Conservation (phyloP, 2,113 vertebrate species). For the Vidua chalybeata region DNA sequence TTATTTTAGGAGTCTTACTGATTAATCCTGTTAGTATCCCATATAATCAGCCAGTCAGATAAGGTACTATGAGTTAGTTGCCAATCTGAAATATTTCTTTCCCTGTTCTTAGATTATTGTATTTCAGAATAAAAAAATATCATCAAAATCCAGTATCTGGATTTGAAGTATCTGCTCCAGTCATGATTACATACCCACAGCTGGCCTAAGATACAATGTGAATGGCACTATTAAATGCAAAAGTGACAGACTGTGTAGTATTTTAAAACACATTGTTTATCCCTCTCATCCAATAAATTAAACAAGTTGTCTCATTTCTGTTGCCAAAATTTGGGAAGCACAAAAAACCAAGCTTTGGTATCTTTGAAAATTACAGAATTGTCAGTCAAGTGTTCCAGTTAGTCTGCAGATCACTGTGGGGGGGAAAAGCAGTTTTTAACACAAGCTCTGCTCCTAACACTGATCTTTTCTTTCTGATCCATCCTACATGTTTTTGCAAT, state of each 20-base stretch:
- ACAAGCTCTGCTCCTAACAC: neutral
- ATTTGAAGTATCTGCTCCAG: neutral
- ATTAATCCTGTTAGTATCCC: neutral
- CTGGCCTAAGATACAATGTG: neutral
- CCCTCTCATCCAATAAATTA: neutral
- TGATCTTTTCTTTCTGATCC: neutral
- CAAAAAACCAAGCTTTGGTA: neutral
- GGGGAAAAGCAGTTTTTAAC: neutral
- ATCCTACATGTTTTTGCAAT: neutral
- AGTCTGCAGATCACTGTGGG: neutral
- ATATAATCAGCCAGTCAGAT: neutral
- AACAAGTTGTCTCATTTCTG: conserved; percentile 8
- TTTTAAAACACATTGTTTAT: conserved; percentile 1
- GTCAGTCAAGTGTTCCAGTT: neutral
- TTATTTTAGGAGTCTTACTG: neutral
- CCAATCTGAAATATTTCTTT: neutral
- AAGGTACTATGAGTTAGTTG: neutral
- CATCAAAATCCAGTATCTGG: neutral
- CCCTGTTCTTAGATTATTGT: neutral
- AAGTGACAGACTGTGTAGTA: neutral
- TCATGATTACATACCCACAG: neutral
- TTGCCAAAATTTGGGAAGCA: neutral
- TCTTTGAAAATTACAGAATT: neutral
- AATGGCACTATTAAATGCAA: neutral
- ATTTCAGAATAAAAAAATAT: neutral